A percentile compares a stretch with the other conserved stretches of the same genome.
Conservation (phyloP, 2,797 vertebrate genomes). For the Poeciliopsis infans region DNA sequence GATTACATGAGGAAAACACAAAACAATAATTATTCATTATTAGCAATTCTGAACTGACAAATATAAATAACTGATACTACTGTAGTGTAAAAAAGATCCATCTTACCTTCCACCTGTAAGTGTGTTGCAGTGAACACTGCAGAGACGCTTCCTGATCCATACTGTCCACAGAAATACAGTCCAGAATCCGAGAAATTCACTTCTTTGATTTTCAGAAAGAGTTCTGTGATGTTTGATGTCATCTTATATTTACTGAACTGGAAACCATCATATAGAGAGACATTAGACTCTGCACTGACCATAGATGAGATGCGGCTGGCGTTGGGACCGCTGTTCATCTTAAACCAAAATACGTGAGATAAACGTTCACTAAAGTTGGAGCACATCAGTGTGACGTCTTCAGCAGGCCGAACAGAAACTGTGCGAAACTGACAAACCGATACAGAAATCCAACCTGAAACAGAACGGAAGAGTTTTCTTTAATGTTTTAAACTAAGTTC, state of each 20-base stretch:
- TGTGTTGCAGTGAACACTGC: fast-evolving
- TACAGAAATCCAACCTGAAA: conserved; percentile 26
- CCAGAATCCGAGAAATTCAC: conserved; percentile 13
- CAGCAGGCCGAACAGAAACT: conserved; percentile 8
- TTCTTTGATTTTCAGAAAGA: conserved; percentile 20
- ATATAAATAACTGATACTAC: not conserved
- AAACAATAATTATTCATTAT: not conserved
- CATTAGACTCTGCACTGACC: fast-evolving
- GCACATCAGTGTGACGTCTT: conserved; percentile 35
- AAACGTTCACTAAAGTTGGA: not conserved
- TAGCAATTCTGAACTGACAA: not conserved
- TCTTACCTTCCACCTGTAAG: conserved; percentile 27
- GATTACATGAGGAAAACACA: not conserved
- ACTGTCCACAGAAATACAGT: conserved; percentile 12
- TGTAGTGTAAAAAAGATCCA: not conserved
- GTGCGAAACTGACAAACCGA: conserved; percentile 7
- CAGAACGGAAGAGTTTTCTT: not conserved
- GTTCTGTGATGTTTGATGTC: not conserved
- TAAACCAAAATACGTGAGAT: conserved; percentile 38
- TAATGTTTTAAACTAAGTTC: not conserved
- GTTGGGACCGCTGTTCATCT: not conserved
- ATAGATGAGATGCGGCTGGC: conserved; percentile 21
- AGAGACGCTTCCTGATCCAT: fast-evolving
- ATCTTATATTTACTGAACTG: fast-evolving
- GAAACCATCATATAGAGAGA: fast-evolving